Conservation (phyloP, 2,113 vertebrate species). For the Cyprinodon variegatus region DNA sequence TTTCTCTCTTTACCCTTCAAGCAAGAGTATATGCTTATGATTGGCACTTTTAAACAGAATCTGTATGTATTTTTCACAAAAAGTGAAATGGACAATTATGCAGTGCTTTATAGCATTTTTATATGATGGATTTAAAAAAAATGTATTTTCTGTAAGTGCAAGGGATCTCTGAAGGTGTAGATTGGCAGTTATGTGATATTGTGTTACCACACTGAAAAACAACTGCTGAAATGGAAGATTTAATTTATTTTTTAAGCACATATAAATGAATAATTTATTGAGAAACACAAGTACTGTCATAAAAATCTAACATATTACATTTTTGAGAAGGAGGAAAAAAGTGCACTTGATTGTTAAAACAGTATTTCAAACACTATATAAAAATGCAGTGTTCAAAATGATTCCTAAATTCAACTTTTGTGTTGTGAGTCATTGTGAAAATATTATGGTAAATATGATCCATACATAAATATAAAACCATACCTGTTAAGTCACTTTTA, state of each 20-base stretch:
- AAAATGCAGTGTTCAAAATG: background rate
- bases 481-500: too few relatives aligned
- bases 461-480: too few relatives aligned
- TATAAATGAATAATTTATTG: too few relatives aligned
- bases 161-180: constrained; percentile 15
- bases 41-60: constrained; percentile 20
- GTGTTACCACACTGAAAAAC: background rate
- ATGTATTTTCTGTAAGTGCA: background rate
- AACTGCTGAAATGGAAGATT: too few relatives aligned
- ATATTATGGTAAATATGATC: too few relatives aligned
- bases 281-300: too few relatives aligned
- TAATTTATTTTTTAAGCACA: too few relatives aligned
- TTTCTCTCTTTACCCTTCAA: constrained; percentile 43
- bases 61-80: background rate
- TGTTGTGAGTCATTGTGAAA: background rate
- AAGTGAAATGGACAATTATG: constrained; percentile 6
- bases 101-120: constrained; percentile 17
- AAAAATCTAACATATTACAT: background rate
- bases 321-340: background rate
- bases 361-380: background rate
- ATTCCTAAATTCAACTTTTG: background rate
- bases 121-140: constrained; percentile 15
- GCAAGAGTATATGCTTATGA: constrained; percentile 28
- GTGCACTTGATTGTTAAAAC: background rate
- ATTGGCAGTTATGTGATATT: constrained; percentile 10